phyloP scores from a whole-genome alignment of 2,113 vertebrate genomes.

The Clarias magur region DNA sequence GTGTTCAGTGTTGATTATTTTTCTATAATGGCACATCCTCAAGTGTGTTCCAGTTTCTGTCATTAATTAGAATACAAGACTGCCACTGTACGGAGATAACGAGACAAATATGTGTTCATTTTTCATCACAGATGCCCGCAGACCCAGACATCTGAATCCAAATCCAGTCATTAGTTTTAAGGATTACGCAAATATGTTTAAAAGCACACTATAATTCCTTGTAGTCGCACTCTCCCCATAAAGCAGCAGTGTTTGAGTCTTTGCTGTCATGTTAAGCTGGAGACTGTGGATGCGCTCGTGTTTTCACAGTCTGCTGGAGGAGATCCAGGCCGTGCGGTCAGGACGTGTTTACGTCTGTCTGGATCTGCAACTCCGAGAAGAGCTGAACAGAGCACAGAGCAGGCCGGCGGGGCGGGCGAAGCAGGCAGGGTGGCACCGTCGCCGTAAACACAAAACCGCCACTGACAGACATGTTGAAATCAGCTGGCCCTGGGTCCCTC shows the following conservation, averaged over 20 bases:
- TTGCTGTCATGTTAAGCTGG: neutral
- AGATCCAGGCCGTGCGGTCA: conserved; percentile 51
- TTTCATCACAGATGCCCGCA: neutral
- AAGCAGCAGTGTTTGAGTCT: conserved; percentile 20
- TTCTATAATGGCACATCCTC: neutral
- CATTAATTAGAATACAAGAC: neutral
- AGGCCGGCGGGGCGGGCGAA: conserved; percentile 17
- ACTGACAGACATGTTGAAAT: conserved; percentile 50
- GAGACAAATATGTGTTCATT: neutral
- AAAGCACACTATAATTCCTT: neutral
- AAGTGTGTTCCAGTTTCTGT: neutral
- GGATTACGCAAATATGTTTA: neutral
- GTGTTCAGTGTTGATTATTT: neutral
- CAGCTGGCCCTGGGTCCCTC: neutral
- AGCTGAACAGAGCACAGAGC: conserved; percentile 38
- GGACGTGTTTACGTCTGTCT: conserved; percentile 63
- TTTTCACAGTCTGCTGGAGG: conserved; percentile 51
- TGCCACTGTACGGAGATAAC: neutral
- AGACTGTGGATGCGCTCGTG: conserved; percentile 30
- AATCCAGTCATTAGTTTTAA: neutral
- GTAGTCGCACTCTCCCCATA: neutral
- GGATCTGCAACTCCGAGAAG: conserved; percentile 47
- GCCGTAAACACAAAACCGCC: conserved; percentile 49
- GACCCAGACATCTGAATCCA: neutral
- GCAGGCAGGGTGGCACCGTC: conserved; percentile 44